Percentiles rank a stretch among this genome's conserved stretches.
Evolutionary conservation across 2,113 vertebrate genomes (phyloP).

Genomic region (Propithecus coquereli): DNA sequence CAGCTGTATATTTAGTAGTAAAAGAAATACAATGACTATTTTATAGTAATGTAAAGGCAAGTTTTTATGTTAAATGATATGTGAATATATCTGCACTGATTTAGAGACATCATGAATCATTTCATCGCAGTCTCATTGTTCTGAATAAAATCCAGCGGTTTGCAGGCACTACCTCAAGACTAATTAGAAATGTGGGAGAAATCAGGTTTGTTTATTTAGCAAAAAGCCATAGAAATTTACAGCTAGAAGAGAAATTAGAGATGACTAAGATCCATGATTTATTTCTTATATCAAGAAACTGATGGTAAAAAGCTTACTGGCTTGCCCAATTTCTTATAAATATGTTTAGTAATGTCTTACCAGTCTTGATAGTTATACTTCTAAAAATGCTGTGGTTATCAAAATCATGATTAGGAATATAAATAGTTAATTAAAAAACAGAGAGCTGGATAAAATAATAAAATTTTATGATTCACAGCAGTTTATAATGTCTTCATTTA

Average conservation of each 20-base stretch:
- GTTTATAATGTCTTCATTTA: background rate
- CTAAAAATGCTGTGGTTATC: background rate
- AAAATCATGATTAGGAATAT: background rate
- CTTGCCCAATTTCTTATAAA: background rate
- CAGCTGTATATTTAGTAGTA: background rate
- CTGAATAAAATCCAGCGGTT: background rate
- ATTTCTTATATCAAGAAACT: constrained; percentile 24
- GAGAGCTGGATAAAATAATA: background rate
- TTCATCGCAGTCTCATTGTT: background rate
- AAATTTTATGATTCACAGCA: background rate
- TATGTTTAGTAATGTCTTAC: background rate
- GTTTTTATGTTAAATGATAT: background rate
- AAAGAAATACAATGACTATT: constrained; percentile 25
- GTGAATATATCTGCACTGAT: background rate
- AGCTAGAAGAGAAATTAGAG: background rate
- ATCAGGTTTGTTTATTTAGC: background rate
- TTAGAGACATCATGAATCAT: background rate
- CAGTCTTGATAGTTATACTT: background rate
- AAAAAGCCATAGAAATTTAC: background rate
- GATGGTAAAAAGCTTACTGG: background rate
- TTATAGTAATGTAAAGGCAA: background rate
- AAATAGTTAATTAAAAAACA: background rate
- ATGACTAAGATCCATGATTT: background rate
- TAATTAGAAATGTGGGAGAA: background rate
- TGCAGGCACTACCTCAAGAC: background rate